Evolutionary conservation across 2,113 vertebrate genomes (phyloP), one percentile per base, ranked within the genome.

Genomic region (Chaenogobius annularis): DNA sequence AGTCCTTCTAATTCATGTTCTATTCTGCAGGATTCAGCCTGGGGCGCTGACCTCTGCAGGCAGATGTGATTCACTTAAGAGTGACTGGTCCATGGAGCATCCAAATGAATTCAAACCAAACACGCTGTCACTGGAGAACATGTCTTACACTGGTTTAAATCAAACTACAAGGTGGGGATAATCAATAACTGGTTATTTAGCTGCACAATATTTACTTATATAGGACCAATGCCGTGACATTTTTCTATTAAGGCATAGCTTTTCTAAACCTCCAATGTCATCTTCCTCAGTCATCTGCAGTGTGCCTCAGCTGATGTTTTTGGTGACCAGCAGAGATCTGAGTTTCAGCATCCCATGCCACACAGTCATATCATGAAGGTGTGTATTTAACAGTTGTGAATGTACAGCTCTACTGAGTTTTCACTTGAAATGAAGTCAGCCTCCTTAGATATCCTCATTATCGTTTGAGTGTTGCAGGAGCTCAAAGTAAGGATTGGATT

Each of bases 401-500:
- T 54, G n/a, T 54, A 54, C 19, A 54, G n/a, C 19, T 54, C 7
- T 12, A 12, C 10, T 54, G 19, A 54, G 9, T 20, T 54, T 46
- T 12, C 44, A 7, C 3, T 46, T 54, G 50, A n/a, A 20, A n/a
- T n/a, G 8, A 10, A 10, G 19, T 54, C n/a, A n/a, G 50, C n/a
- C 50, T 54, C 10, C 17, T n/a, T 17, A 19, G 13, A 17, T 1
- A 12, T 37, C 0, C 7, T 40, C 12, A 43, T 2, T 63, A 17
- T 12, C 1, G 10, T 63, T 1, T 63, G 17, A n/a, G n/a, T 10
- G 5, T 11, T 43, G 8, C 35, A 82, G 80, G 4, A 22, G 20
- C 75, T 78, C 10, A 40, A 75, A n/a, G 35, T 37, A 1, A 59
- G 46, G 7, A 52, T 78, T n/a, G 4, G 52, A 23, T 2, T 1